Percentiles rank a stretch among this genome's conserved stretches.
Evolutionary conservation across 2,888 invertebrate species (phyloP).

Genomic region (Megalurothrips usitatus): DNA sequence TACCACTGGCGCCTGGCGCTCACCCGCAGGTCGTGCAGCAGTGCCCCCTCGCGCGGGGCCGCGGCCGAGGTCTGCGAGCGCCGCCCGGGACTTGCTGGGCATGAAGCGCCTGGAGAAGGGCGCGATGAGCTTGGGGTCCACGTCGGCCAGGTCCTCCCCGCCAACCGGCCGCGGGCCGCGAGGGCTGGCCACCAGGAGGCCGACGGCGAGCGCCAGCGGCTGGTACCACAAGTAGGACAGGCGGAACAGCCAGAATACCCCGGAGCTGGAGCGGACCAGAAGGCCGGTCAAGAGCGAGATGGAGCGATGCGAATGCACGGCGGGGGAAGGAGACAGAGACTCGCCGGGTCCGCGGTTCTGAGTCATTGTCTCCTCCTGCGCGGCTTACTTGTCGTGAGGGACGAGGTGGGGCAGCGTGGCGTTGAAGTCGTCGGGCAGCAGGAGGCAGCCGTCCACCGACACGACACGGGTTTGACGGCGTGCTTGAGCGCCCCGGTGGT

Average conservation of each 20-base stretch:
- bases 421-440: constrained; percentile 2
- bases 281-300: too few species aligned
- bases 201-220: not conserved
- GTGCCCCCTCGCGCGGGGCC: not conserved
- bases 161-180: constrained; percentile 6
- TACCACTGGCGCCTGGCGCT: not conserved
- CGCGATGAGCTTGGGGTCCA: not conserved
- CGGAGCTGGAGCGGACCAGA: not conserved
- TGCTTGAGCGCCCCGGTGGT: not conserved
- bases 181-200: not conserved
- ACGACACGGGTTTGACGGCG: constrained; percentile 29
- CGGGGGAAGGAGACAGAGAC: too few species aligned
- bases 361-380: too few species aligned
- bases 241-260: not conserved
- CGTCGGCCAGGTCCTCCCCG: not conserved
- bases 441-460: constrained; percentile 35
- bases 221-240: constrained; percentile 4
- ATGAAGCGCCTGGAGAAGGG: not conserved
- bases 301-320: too few species aligned
- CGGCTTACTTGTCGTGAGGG: not conserved
- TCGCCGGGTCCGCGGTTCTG: too few species aligned
- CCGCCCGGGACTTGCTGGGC: not conserved
- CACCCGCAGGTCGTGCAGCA: not conserved
- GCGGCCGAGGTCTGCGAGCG: not conserved
- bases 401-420: not conserved